Percentiles rank a stretch among this genome's conserved stretches.
phyloP scores from a whole-genome alignment of 2,888 invertebrate genomes.

The Chirona hameri region DNA sequence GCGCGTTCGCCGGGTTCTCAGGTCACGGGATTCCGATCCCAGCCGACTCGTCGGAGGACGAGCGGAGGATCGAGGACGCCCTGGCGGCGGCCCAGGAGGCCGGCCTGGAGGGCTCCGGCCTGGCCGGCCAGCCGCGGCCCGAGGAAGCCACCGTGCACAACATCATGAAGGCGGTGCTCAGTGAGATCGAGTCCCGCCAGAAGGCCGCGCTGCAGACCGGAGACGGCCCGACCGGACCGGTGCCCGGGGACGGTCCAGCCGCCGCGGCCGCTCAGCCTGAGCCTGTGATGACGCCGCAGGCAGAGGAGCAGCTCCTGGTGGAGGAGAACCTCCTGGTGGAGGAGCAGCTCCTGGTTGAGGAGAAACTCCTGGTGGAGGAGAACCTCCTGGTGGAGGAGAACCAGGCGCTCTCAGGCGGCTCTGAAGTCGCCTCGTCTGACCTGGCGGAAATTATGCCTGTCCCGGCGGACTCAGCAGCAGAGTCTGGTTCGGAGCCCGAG shows the following conservation, averaged over 20 bases:
- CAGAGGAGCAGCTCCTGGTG: background rate
- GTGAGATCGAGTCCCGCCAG: background rate
- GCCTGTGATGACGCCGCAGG: too few relatives aligned
- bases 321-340: background rate
- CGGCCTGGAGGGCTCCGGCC: slow-evolving; percentile 30
- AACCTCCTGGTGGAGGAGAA: background rate
- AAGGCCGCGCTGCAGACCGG: background rate
- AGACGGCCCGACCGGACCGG: background rate
- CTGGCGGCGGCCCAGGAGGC: background rate
- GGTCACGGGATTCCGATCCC: background rate
- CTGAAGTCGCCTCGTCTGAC: background rate
- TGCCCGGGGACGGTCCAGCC: background rate
- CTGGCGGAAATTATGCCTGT: background rate
- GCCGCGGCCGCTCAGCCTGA: background rate
- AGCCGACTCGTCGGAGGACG: slow-evolving; percentile 1
- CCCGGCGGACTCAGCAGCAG: background rate
- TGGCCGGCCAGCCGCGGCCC: background rate
- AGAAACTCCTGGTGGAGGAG: too few relatives aligned
- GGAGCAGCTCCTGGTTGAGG: too few relatives aligned
- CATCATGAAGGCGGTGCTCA: slow-evolving; percentile 30
- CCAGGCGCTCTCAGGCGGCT: background rate
- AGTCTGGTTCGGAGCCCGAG: background rate
- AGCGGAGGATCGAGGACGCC: background rate
- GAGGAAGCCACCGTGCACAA: background rate
- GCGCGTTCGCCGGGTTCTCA: background rate